Conservation (phyloP, 2,888 invertebrate species). For the Drosophila infuscata region DNA sequence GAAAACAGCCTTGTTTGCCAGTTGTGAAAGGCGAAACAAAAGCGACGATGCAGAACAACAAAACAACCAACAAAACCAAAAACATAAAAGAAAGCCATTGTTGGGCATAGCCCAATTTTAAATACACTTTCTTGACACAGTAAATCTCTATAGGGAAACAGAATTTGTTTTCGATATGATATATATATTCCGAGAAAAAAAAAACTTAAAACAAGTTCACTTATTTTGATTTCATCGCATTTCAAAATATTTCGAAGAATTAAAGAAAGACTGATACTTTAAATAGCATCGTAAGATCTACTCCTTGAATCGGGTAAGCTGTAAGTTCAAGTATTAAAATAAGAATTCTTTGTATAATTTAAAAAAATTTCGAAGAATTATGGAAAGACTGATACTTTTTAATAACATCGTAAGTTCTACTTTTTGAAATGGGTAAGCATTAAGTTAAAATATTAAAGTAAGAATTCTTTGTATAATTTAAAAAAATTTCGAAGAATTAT, state of each 20-base stretch:
- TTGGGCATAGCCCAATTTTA: neutral
- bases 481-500: too few species aligned
- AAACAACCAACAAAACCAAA: slow-evolving; percentile 30
- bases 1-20: slow-evolving; percentile 66
- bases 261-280: neutral
- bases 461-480: neutral
- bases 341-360: neutral
- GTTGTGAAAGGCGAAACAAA: slow-evolving; percentile 72
- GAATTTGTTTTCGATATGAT: neutral
- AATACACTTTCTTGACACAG: slow-evolving; percentile 6
- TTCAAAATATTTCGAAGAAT: neutral
- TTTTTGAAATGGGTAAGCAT: rapidly evolving
- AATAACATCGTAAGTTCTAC: neutral
- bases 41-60: slow-evolving; percentile 64
- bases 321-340: too few species aligned
- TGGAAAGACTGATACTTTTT: neutral
- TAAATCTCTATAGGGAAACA: neutral
- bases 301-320: too few species aligned
- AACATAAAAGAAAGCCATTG: slow-evolving; percentile 1
- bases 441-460: neutral
- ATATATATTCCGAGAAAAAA: neutral
- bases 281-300: neutral
- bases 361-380: neutral
- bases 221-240: neutral
- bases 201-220: neutral